phyloP scores from a whole-genome alignment of 2,888 invertebrate species.

The Mythimna vitellina region DNA sequence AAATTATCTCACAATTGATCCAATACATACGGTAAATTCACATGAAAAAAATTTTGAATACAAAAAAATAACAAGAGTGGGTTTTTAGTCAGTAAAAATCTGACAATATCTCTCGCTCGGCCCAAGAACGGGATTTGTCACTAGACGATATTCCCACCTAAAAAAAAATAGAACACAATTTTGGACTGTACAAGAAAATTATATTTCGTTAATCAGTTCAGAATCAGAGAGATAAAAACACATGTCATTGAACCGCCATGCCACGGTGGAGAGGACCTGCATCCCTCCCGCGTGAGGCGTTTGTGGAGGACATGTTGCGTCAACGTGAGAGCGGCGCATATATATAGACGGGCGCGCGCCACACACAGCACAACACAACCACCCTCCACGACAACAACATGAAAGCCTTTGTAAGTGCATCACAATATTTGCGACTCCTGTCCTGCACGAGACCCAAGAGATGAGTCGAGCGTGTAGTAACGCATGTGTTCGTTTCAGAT shows the following conservation, averaged over 20 bases:
- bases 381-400: conserved; percentile 48
- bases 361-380: conserved; percentile 35
- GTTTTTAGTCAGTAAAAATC: too few relatives aligned
- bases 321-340: not conserved
- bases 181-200: not conserved
- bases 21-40: not conserved
- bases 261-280: not conserved
- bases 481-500: conserved; percentile 35
- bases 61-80: too few relatives aligned
- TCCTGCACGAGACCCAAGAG: not conserved
- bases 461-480: not conserved
- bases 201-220: not conserved
- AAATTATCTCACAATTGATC: not conserved
- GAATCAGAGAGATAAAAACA: not conserved
- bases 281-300: conserved; percentile 12
- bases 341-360: conserved; percentile 32
- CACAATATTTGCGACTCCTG: not conserved
- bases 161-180: not conserved
- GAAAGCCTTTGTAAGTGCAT: conserved; percentile 59
- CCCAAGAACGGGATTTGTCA: too few relatives aligned
- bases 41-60: not conserved
- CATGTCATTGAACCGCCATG: conserved; percentile 4
- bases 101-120: too few relatives aligned
- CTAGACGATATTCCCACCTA: too few relatives aligned
- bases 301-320: conserved; percentile 29